These are phyloP conservation scores for Rattus rattus DNA, from an alignment of 2,113 vertebrate species.

Conservation along the genomic window DNA sequence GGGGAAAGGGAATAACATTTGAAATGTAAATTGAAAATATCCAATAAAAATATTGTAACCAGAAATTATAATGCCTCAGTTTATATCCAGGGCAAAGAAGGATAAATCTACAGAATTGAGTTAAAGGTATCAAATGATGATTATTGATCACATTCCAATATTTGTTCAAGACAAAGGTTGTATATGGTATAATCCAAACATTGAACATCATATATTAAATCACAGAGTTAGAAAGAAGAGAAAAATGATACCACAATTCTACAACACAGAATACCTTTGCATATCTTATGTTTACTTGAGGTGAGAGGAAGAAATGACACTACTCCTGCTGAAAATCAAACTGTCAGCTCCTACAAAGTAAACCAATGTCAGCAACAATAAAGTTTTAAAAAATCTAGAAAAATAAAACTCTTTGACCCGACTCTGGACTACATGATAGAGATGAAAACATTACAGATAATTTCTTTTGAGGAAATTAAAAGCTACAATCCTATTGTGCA, in stretches of 20 bases:
- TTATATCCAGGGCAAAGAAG: neutral
- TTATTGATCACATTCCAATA: neutral
- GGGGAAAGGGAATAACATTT: too few relatives aligned
- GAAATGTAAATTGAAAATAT: too few relatives aligned
- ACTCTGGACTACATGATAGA: neutral
- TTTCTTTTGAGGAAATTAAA: conserved; percentile 47
- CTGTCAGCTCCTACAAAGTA: conserved; percentile 44
- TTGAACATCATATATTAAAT: neutral
- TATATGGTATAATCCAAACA: neutral
- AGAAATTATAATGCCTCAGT: neutral
- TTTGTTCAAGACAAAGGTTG: neutral
- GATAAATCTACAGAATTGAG: neutral
- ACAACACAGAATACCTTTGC: neutral
- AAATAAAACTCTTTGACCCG: neutral
- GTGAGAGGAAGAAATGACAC: neutral
- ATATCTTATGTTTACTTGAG: neutral
- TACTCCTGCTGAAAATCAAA: neutral
- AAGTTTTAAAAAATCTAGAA: neutral
- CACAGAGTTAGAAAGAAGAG: neutral
- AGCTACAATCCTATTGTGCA: neutral
- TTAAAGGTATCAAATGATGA: neutral
- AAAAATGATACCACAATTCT: neutral
- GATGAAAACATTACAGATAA: neutral
- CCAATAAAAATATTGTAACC: neutral
- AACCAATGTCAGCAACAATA: neutral